Base-by-base conservation (phyloP, 2,888 invertebrate genomes). In the Cabera pusaria region DNA sequence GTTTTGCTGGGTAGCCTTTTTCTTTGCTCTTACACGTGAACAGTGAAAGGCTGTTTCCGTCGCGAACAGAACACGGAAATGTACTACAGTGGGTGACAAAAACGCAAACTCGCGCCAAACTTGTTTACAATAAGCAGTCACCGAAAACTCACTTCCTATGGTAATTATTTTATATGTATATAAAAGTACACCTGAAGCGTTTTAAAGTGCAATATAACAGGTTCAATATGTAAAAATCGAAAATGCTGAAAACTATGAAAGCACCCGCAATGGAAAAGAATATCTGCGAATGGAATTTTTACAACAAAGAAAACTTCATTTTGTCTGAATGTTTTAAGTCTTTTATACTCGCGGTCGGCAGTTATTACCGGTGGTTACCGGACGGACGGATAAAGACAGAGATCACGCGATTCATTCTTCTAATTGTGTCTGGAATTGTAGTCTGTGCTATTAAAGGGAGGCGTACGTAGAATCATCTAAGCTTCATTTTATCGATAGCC, bases 401-500 rank as follows among this genome's bases (percentile, higher is more conserved):
- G 70, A 77, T 78, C 78, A 78, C 71, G 76, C 77, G 71, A 79
- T 77, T 74, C 76, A 72, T 71, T 77, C 62, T 63, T 76, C 69
- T 79, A 79, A 80, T 80, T 79, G 74, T 70, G 72, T 64, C 49
- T 43, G 42, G 34, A 40, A 45, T 39, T 40, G 38, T 39, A 35
- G 27, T 39, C 44, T 35, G 34, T 29, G 24, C 40, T 21, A 34
- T 40, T 35, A 26, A 31, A 26, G 12, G 25, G 29, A 41, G 31
- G 22, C 24, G 20, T 10, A 11, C 8, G 21, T 11, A 41, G 18
- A 35, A 41, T 41, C 31, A 35, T 31, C 29, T 31, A 31, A 35
- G 35, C 20, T 35, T 35, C 18, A 35, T 41, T 41, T 35, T 41
- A 39, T 39, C 22, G 26, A 28, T 10, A 17, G 38, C 18, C 26